phyloP scores from a whole-genome alignment of 2,113 vertebrate genomes.

The Sylvia atricapilla region DNA sequence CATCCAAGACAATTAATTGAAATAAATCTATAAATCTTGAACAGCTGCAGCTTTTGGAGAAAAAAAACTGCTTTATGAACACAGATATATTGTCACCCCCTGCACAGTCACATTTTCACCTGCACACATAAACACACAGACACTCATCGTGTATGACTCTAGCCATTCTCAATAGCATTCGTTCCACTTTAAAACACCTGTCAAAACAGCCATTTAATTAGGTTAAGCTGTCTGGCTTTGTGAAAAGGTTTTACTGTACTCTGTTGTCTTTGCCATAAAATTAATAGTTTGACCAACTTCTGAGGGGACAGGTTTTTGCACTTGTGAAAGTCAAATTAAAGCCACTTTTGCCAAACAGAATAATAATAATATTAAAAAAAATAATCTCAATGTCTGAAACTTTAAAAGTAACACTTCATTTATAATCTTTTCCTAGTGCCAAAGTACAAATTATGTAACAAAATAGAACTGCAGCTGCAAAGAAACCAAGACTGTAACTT shows the following conservation, averaged over 20 bases:
- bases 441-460: conserved; percentile 64
- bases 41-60: neutral
- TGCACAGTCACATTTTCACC: conserved; percentile 63
- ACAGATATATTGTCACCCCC: conserved; percentile 39
- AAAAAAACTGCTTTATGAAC: conserved; percentile 12
- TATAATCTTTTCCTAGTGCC: conserved; percentile 59
- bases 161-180: conserved; percentile 55
- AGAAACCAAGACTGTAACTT: neutral
- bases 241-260: conserved; percentile 73
- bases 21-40: conserved; percentile 5
- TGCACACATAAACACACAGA: conserved; percentile 32
- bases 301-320: conserved; percentile 63
- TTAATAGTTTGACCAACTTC: conserved; percentile 73
- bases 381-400: conserved; percentile 49
- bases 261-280: conserved; percentile 70
- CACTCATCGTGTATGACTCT: conserved; percentile 54
- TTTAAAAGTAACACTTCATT: conserved; percentile 73
- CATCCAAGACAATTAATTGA: conserved; percentile 5
- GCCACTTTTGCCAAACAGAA: conserved; percentile 65
- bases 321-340: conserved; percentile 75
- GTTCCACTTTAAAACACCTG: conserved; percentile 70
- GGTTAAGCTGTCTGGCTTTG: conserved; percentile 75
- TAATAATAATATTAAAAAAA: neutral
- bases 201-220: conserved; percentile 78
- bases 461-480: conserved; percentile 58